Conservation (phyloP, 2,888 invertebrate species). For the Limenitis camilla region DNA sequence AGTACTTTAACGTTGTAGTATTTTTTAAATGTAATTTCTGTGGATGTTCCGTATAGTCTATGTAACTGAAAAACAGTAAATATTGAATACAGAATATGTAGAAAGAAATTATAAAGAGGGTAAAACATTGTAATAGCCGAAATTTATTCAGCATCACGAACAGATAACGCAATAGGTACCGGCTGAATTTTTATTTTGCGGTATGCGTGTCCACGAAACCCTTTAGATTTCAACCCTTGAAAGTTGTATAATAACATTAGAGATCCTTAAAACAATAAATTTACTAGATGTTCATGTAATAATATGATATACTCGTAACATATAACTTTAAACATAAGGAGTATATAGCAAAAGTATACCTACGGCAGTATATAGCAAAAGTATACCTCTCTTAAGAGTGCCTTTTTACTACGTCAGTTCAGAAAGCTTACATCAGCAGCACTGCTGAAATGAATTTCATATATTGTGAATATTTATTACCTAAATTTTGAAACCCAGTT, state of each 20-base stretch:
- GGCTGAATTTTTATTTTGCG: slow-evolving; percentile 13
- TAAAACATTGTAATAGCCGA: not conserved
- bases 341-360: no score
- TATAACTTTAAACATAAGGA: no score
- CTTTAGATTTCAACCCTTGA: slow-evolving; percentile 8
- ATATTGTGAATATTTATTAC: slow-evolving; percentile 1
- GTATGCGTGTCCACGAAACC: slow-evolving; percentile 14
- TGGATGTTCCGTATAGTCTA: no score
- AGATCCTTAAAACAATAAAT: slow-evolving; percentile 2
- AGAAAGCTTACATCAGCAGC: not conserved
- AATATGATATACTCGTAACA: no score
- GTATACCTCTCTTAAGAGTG: not conserved
- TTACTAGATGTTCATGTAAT: not conserved
- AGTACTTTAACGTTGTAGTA: no score
- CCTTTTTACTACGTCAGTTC: not conserved
- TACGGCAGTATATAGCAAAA: no score
- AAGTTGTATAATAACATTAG: slow-evolving; percentile 6
- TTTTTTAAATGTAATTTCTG: no score
- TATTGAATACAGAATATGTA: not conserved
- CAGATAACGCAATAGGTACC: slow-evolving; percentile 6
- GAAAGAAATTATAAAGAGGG: not conserved
- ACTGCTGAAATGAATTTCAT: not conserved
- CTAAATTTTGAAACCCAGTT: slow-evolving; percentile 1
- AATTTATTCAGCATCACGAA: slow-evolving; percentile 7
- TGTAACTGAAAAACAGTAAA: not conserved